A percentile compares a stretch with the other conserved stretches of the same genome.
phyloP scores from a whole-genome alignment of 2,888 invertebrate species.

The Pheosia gnoma region DNA sequence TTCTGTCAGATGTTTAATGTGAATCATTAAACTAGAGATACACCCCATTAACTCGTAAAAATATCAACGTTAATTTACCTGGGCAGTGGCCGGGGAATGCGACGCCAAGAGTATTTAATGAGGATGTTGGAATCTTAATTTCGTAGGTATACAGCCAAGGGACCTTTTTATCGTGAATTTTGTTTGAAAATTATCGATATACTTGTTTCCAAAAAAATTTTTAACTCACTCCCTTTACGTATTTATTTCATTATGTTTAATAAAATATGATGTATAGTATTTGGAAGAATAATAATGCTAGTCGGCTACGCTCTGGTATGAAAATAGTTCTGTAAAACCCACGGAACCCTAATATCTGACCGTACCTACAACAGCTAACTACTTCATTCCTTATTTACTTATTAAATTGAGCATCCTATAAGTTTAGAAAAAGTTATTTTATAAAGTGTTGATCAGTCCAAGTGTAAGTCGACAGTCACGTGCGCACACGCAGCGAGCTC shows the following conservation, averaged over 20 bases:
- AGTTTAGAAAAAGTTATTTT: constrained; percentile 4
- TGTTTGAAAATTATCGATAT: not conserved
- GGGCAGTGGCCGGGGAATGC: not conserved
- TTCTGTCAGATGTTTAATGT: not conserved
- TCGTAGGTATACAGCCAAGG: not conserved
- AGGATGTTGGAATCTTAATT: not conserved
- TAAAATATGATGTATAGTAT: too few relatives aligned
- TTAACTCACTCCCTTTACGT: too few relatives aligned
- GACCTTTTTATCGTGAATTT: not conserved
- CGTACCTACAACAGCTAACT: not conserved
- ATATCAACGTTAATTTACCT: constrained; percentile 6
- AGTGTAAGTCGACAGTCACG: constrained; percentile 1
- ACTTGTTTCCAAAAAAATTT: too few relatives aligned
- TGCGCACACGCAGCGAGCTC: constrained; percentile 51
- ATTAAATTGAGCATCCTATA: constrained; percentile 25
- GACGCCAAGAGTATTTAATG: not conserved
- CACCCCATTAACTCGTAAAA: constrained; percentile 2
- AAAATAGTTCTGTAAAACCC: not conserved
- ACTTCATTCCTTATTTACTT: constrained; percentile 15
- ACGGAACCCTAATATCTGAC: not conserved
- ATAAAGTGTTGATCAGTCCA: constrained; percentile 2
- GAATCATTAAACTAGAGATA: not conserved
- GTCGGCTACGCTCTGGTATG: too few relatives aligned
- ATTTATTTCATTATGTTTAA: too few relatives aligned
- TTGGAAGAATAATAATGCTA: too few relatives aligned